A percentile compares a stretch with the other conserved stretches of the same genome.
Conservation (phyloP, 2,888 invertebrate species). For the Agrochola lychnidis region DNA sequence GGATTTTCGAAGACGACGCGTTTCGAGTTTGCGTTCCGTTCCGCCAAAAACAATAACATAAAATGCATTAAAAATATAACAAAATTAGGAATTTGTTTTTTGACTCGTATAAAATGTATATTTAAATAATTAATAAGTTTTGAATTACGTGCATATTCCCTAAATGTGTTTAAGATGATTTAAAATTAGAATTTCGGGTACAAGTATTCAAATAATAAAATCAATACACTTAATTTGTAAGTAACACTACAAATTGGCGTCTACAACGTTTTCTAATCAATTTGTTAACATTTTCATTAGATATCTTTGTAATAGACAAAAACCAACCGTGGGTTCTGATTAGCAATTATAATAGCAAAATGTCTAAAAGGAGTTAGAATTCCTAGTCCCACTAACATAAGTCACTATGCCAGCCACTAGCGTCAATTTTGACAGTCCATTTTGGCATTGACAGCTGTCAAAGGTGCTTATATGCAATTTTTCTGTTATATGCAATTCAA, state of each 20-base stretch:
- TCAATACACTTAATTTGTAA: not conserved
- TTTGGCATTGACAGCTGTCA: conserved; percentile 59
- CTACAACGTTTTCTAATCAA: not conserved
- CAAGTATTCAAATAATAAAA: not conserved
- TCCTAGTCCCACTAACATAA: conserved; percentile 7
- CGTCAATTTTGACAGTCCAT: conserved; percentile 47
- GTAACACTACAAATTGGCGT: not conserved
- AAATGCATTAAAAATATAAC: too few species aligned
- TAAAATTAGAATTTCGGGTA: too few species aligned
- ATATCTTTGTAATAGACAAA: not conserved
- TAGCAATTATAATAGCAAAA: not conserved
- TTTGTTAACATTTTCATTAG: not conserved
- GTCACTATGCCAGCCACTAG: conserved; percentile 10
- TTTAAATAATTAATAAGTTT: too few species aligned
- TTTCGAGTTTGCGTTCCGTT: too few species aligned
- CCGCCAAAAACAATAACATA: too few species aligned
- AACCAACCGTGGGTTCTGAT: not conserved
- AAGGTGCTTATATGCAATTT: conserved; percentile 60
- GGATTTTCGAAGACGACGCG: too few species aligned
- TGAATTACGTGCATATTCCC: too few species aligned
- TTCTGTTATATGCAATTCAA: conserved; percentile 60
- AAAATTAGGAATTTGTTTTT: too few species aligned
- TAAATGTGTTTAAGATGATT: too few species aligned
- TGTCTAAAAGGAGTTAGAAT: not conserved
- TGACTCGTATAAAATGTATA: too few species aligned